phyloP scores from a whole-genome alignment of 2,797 vertebrate genomes.

The Merluccius polli region DNA sequence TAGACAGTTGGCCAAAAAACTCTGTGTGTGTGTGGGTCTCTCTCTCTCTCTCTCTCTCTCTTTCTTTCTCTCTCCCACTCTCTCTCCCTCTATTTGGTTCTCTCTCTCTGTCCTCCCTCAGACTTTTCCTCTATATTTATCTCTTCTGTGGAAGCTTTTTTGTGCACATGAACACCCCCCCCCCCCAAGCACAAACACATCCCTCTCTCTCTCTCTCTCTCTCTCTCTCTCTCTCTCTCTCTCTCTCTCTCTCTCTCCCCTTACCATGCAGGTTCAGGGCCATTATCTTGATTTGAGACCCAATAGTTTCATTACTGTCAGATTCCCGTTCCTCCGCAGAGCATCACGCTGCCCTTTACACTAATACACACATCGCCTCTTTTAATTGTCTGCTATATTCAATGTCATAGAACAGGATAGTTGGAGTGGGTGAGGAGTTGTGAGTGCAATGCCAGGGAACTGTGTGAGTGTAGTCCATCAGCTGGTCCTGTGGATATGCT shows the following conservation, averaged over 20 bases:
- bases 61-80: background rate
- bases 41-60: background rate
- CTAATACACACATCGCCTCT: background rate
- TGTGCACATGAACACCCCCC: no score
- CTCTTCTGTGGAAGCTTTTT: no score
- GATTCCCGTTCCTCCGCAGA: conserved; percentile 37
- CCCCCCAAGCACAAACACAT: no score
- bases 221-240: conserved; percentile 21
- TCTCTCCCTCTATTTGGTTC: background rate
- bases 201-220: background rate
- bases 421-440: background rate
- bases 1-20: background rate
- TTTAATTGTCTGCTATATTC: background rate
- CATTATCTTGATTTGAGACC: conserved; percentile 65
- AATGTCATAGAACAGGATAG: background rate
- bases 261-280: conserved; percentile 50
- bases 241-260: conserved; percentile 31
- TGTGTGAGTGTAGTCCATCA: background rate
- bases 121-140: background rate
- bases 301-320: conserved; percentile 49
- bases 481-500: no score
- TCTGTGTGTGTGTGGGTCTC: background rate
- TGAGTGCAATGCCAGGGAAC: background rate
- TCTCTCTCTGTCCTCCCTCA: background rate
- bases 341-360: background rate